Evolutionary conservation across 2,113 vertebrate species (phyloP).

Genomic region (Festucalex cinctus): DNA sequence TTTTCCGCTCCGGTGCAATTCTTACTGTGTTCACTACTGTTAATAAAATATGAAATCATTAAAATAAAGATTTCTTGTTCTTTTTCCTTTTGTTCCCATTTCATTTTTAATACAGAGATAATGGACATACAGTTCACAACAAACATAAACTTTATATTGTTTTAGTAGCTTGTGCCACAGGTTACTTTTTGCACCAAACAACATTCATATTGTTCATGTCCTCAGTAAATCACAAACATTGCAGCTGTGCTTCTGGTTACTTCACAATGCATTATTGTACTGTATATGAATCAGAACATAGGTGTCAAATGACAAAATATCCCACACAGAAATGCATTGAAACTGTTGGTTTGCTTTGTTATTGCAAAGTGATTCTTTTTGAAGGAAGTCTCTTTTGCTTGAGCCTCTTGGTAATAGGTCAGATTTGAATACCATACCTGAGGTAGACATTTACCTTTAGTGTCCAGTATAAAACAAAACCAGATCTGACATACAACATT

Average conservation of each 20-base stretch:
- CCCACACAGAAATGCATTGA: slow-evolving; percentile 24
- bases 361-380: slow-evolving; percentile 5
- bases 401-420: slow-evolving; percentile 30
- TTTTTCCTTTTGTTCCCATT: slow-evolving; percentile 12
- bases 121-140: slow-evolving; percentile 64
- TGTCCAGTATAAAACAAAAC: background rate
- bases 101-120: slow-evolving; percentile 59
- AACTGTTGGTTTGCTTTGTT: slow-evolving; percentile 20
- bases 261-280: slow-evolving; percentile 41
- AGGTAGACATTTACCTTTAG: slow-evolving; percentile 1
- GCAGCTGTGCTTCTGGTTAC: slow-evolving; percentile 53
- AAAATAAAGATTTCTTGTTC: background rate
- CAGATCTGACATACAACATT: slow-evolving; percentile 28
- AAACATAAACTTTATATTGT: slow-evolving; percentile 52
- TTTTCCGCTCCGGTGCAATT: too few species aligned
- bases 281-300: slow-evolving; percentile 35
- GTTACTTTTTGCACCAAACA: slow-evolving; percentile 55
- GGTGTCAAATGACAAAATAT: slow-evolving; percentile 19
- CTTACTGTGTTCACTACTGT: too few species aligned
- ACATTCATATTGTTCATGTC: slow-evolving; percentile 56
- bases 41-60: background rate
- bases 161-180: slow-evolving; percentile 48
- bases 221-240: slow-evolving; percentile 47
- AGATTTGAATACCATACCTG: slow-evolving; percentile 20
- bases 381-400: slow-evolving; percentile 17